Conservation (phyloP, 2,797 vertebrate species). For the Gastrophryne carolinensis region DNA sequence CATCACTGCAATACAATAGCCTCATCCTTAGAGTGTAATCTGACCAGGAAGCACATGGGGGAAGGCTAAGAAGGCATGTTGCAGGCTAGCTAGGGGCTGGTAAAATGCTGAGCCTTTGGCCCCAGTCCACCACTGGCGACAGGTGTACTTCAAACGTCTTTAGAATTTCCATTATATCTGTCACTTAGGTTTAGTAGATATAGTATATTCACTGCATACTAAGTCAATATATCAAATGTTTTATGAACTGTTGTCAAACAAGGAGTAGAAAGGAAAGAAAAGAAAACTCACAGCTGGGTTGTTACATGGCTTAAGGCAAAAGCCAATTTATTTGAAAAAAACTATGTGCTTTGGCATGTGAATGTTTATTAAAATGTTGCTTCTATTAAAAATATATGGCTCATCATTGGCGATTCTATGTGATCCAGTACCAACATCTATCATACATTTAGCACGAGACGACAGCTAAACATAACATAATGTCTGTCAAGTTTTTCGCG, state of each 20-base stretch:
- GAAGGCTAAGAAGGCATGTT: too few species aligned
- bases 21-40: too few species aligned
- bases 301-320: slow-evolving; percentile 79
- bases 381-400: slow-evolving; percentile 78
- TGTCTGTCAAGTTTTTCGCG: slow-evolving; percentile 51
- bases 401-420: slow-evolving; percentile 72
- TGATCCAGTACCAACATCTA: slow-evolving; percentile 70
- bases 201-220: slow-evolving; percentile 47
- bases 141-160: too few species aligned
- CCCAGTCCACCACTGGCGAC: too few species aligned
- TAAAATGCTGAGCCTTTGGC: too few species aligned
- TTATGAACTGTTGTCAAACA: slow-evolving; percentile 73
- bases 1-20: too few species aligned
- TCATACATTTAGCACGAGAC: slow-evolving; percentile 54
- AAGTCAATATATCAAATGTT: slow-evolving; percentile 75
- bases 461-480: slow-evolving; percentile 63
- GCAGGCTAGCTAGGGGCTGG: too few species aligned
- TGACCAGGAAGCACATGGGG: too few species aligned
- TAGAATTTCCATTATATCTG: too few species aligned
- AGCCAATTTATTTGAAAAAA: slow-evolving; percentile 70
- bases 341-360: slow-evolving; percentile 62
- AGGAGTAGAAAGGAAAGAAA: slow-evolving; percentile 69
- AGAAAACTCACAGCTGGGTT: slow-evolving; percentile 76
- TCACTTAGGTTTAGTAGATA: slow-evolving; percentile 55
- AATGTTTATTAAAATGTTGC: slow-evolving; percentile 78